Evolutionary conservation across 2,797 vertebrate genomes (phyloP), one percentile per base, ranked within the genome.

Genomic region (Hafferia zeledoni): DNA sequence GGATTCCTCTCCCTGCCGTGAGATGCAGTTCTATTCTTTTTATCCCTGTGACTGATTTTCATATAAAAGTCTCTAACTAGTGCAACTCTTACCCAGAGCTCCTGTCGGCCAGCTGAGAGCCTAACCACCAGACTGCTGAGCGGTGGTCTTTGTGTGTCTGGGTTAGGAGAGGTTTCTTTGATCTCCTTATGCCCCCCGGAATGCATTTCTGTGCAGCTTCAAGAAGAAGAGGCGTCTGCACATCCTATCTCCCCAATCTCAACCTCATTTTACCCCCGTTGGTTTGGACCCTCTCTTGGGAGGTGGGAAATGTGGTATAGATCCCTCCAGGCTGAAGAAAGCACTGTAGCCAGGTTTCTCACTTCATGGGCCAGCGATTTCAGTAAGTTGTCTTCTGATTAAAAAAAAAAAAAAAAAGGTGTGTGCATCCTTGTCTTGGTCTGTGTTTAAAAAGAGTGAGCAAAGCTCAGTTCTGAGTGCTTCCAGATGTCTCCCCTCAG

Each of bases 401-500:
- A 35, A 69, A 59, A 39, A 79, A 44, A 52, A 57, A 50, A 52
- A 24, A 49, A 57, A 19, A 5, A 47, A 83, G 53, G 68, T 64
- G 46, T 59, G 50, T 18, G 76, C 83, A 83, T 33, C 93, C 44
- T 47, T 74, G 35, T 55, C 77, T 96, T 95, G 70, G 90, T 96
- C 90, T 0, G 0, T 1, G 4, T 84, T 94, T 83, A 69, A 93
- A 94, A 94, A 87, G 55, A 86, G 30, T 9, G 70, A 96, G 90
- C 37, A 64, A 85, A 91, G 68, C 94, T 83, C 87, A 63, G 24
- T 74, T 93, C 71, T 72, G 67, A 82, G 23, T 9, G 39, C 55
- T 65, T 94, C 90, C 96, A 96, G 95, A 95, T 96, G 96, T 96
- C 96, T 95, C 63, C 96, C 96, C 95, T 96, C 93, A 0, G 96